These are phyloP conservation scores for Neodon shergylaensis DNA, from an alignment of 2,113 vertebrate genomes.

Conservation along the genomic window DNA sequence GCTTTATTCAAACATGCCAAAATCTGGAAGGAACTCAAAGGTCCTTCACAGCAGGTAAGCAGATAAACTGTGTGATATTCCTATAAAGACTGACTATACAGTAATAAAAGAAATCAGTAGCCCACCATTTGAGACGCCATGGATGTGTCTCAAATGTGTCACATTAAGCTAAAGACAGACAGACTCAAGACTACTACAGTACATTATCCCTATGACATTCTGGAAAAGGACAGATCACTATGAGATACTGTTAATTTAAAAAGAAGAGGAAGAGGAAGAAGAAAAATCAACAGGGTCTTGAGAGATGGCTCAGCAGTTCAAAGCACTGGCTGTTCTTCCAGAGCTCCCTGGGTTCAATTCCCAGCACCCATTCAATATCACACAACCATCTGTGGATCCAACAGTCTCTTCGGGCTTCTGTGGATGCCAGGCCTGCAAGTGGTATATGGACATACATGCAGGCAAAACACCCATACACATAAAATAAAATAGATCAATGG, in stretches of 20 bases:
- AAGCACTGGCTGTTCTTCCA: neutral
- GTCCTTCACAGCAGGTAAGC: slow-evolving; percentile 16
- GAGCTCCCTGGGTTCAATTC: neutral
- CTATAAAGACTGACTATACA: neutral
- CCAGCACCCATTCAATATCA: neutral
- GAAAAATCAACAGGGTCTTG: neutral
- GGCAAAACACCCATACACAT: neutral
- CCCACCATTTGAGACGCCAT: neutral
- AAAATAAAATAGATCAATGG: neutral
- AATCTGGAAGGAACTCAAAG: neutral
- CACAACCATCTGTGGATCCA: neutral
- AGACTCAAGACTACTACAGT: neutral
- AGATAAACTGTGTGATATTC: neutral
- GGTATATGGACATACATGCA: neutral
- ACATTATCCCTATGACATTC: neutral
- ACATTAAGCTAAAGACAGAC: slow-evolving; percentile 4
- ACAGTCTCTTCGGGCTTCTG: neutral
- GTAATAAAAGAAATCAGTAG: slow-evolving; percentile 21
- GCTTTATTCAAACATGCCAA: neutral
- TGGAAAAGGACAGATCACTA: neutral
- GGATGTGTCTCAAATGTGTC: neutral
- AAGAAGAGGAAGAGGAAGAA: neutral
- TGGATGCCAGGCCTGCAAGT: neutral
- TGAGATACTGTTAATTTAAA: neutral
- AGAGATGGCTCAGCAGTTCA: neutral